A percentile compares a stretch with the other conserved stretches of the same genome.
phyloP scores from a whole-genome alignment of 2,888 invertebrate genomes.

The Rhyacophila evoluta region DNA sequence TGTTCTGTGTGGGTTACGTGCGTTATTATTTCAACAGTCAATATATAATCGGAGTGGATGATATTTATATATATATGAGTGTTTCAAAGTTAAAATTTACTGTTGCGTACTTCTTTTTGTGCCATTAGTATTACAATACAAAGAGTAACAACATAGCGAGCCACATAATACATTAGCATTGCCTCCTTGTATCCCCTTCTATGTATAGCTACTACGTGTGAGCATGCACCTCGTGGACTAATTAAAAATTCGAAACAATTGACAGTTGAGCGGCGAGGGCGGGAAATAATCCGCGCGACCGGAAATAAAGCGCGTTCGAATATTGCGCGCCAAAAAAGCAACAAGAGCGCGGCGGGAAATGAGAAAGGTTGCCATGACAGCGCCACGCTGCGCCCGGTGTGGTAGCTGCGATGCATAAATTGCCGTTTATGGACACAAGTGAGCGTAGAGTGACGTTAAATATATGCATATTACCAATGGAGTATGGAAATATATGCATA shows the following conservation, averaged over 20 bases:
- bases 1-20: too few relatives aligned
- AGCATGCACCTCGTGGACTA: constrained; percentile 31
- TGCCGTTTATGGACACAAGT: constrained; percentile 10
- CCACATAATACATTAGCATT: too few relatives aligned
- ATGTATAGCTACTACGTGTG: not conserved
- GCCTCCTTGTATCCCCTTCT: too few relatives aligned
- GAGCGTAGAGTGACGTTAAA: not conserved
- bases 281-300: constrained; percentile 26
- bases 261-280: constrained; percentile 30
- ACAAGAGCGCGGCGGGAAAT: constrained; percentile 26
- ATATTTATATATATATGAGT: too few relatives aligned
- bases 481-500: not conserved
- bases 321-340: constrained; percentile 23
- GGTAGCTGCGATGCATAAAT: constrained; percentile 6
- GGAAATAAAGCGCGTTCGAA: constrained; percentile 38
- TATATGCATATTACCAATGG: not conserved
- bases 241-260: constrained; percentile 48
- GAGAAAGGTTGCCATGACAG: constrained; percentile 36
- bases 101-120: too few relatives aligned
- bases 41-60: too few relatives aligned
- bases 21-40: too few relatives aligned
- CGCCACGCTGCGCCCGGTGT: not conserved
- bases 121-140: too few relatives aligned
- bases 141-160: too few relatives aligned
- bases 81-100: too few relatives aligned